These are phyloP conservation scores for Thumatha senex DNA, from an alignment of 2,888 invertebrate genomes.

Conservation along the genomic window DNA sequence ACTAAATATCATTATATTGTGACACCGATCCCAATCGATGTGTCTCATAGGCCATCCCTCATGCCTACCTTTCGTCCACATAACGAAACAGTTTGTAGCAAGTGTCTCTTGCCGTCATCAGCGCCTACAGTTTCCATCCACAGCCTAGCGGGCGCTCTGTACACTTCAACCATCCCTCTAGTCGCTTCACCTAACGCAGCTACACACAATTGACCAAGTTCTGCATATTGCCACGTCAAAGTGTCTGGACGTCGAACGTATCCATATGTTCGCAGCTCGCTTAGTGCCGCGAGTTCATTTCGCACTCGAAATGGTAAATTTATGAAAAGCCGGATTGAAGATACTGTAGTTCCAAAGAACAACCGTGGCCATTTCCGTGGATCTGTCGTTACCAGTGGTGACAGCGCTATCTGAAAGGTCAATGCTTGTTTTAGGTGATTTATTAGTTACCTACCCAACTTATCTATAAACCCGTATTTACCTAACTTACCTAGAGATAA, in stretches of 20 bases:
- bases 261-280: conserved; percentile 58
- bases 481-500: too few species aligned
- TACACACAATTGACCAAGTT: conserved; percentile 62
- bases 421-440: background rate
- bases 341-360: conserved; percentile 44
- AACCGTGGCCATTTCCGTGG: conserved; percentile 73
- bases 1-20: too few species aligned
- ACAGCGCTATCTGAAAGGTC: conserved; percentile 62
- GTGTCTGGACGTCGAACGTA: conserved; percentile 61
- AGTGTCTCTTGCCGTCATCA: conserved; percentile 79
- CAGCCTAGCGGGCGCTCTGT: conserved; percentile 67
- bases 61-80: conserved; percentile 85
- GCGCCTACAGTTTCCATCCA: conserved; percentile 83
- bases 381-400: conserved; percentile 69
- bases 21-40: too few species aligned
- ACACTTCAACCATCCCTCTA: conserved; percentile 56
- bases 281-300: conserved; percentile 63
- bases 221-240: conserved; percentile 72
- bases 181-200: conserved; percentile 64
- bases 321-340: conserved; percentile 46
- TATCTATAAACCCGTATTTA: too few species aligned
- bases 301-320: conserved; percentile 57
- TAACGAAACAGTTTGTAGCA: conserved; percentile 85
- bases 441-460: background rate
- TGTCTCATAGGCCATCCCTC: background rate